These are phyloP conservation scores for Lottia scabra DNA, from an alignment of 2,888 invertebrate species.

Conservation along the genomic window DNA sequence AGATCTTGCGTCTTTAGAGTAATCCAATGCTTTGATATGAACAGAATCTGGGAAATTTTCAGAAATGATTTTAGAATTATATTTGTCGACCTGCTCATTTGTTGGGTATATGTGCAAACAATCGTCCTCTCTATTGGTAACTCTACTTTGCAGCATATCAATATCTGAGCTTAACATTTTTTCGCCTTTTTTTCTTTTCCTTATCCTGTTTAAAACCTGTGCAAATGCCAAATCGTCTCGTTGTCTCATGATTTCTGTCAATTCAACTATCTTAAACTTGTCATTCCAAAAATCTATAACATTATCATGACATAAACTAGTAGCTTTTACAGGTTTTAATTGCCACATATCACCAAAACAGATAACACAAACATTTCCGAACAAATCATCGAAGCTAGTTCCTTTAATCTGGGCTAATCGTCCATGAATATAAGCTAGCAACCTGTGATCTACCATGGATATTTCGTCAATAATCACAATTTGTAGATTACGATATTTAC, in stretches of 20 bases:
- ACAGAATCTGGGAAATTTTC: neutral
- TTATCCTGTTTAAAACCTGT: conserved; percentile 8
- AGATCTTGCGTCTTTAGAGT: too few species aligned
- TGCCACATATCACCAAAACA: too few species aligned
- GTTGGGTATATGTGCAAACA: conserved; percentile 7
- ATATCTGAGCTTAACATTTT: neutral
- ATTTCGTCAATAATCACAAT: conserved; percentile 22
- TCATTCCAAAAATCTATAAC: too few species aligned
- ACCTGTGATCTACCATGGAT: conserved; percentile 11
- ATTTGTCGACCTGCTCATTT: conserved; percentile 8
- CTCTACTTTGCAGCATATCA: neutral
- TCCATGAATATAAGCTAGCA: conserved; percentile 14
- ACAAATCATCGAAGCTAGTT: too few species aligned
- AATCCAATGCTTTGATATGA: conserved; percentile 1
- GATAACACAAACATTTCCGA: too few species aligned
- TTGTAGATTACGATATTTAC: conserved; percentile 12
- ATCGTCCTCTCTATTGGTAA: neutral
- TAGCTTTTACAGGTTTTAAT: too few species aligned
- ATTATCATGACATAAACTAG: too few species aligned
- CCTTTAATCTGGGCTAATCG: too few species aligned
- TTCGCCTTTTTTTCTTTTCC: neutral
- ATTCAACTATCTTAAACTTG: too few species aligned
- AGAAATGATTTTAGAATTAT: neutral
- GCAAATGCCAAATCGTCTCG: neutral
- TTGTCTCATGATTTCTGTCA: neutral